Base-by-base conservation (phyloP, 2,797 vertebrate species). In the Crenuchus spilurus region DNA sequence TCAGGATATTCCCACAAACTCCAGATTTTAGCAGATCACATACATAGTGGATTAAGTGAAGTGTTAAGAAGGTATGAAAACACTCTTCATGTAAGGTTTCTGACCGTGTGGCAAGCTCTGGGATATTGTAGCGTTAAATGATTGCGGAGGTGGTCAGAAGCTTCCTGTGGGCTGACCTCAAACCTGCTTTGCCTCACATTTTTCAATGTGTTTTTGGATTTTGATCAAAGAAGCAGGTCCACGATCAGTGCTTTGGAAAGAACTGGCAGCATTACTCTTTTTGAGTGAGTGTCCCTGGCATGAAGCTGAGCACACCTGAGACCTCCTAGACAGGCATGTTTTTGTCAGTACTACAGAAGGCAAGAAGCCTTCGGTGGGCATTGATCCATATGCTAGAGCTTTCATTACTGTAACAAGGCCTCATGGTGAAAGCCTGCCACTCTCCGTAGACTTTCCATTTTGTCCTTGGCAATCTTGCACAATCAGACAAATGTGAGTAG, bases 381-480 rank as follows among this genome's bases (percentile, higher is more conserved):
- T 65, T 20, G 9, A 51, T 67, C 33, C 52, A 57, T 26, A 61
- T 6, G n/a, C 22, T 31, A 75, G 48, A 63, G 48, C 49, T 72
- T 66, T 71, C 68, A 68, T 63, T 67, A 69, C 37, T 66, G n/a
- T 58, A 16, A 9, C 55, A 68, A 18, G 51, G 39, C 33, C 37
- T 35, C 35, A 55, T 4, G n/a, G 9, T 37, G 24, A 13, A 67
- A 51, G 44, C 4, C 41, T 75, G 42, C 64, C 46, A 55, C 24
- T 31, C 48, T 44, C 28, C 52, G 16, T 64, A 55, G 31, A 46
- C 39, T 46, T 70, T 70, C 18, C n/a, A 42, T 65, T 51, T 3
- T 58, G 41, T 58, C 28, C 31, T 57, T 76, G 35, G 22, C 49
- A 69, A 26, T 48, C 14, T 46, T 20, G 6, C 18, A 65, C 9